Evolutionary conservation across 1,140 invertebrate species (phyloP), one percentile per base, ranked within the genome.

Genomic region (Drosophila ananassae): DNA sequence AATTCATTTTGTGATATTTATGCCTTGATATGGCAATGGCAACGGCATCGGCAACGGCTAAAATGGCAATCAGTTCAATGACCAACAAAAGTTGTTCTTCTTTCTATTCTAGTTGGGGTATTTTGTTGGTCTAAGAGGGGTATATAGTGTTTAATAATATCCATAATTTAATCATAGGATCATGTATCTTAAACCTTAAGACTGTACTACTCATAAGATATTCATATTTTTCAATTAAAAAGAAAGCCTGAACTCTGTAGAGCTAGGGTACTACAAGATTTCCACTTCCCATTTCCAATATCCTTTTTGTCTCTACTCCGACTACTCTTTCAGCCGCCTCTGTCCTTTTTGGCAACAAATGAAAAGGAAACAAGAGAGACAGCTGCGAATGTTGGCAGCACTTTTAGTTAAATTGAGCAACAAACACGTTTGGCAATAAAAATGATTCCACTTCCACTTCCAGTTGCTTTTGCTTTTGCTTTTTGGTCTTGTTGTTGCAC

Each of bases 341-440:
- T 34, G 13, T 17, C n/a, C 22, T 55, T 59, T 47, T 47, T 51
- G 24, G 32, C 41, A 44, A 10, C 24, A 57, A 25, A 32, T 50
- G 13, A 25, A 68, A 37, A 51, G 32, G 48, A 13, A 32, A 46
- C 7, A 54, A 50, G 25, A 56, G 60, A 57, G 54, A 82, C 79
- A 75, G 50, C 52, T 61, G 34, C 50, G 46, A 78, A 66, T 62
- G 69, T 74, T 80, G 82, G 78, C 78, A 78, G 79, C 78, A 87
- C 75, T 87, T 87, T 87, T 89, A 87, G 82, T 87, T 87, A 87
- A 87, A 87, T 87, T 87, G 82, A 87, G 82, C 82, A 89, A 87
- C 82, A 87, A 87, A 87, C 82, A 87, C 82, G 83, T 87, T 87
- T 89, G 82, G 82, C 82, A 87, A 82, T 87, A 87, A 89, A 87